Conservation (phyloP, 2,888 invertebrate species). For the Theodoxus fluviatilis region DNA sequence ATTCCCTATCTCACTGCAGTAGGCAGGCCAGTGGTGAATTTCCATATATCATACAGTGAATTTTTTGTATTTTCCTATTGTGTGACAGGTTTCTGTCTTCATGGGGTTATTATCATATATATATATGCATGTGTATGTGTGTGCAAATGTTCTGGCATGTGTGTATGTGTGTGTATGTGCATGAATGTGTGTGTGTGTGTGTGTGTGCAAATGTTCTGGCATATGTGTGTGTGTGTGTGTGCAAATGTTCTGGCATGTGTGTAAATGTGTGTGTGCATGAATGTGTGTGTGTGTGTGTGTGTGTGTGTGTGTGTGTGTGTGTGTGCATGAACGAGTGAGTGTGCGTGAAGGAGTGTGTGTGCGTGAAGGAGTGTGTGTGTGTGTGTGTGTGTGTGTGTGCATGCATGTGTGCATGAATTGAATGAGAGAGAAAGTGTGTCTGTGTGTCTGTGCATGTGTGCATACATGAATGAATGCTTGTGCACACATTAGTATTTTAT, state of each 20-base stretch:
- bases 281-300: neutral
- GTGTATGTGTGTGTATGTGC: conserved; percentile 23
- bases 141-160: conserved; percentile 13
- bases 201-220: neutral
- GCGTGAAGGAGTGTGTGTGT: conserved; percentile 2
- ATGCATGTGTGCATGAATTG: neutral
- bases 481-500: neutral
- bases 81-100: too few species aligned
- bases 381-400: neutral
- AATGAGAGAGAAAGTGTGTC: neutral
- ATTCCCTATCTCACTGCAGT: too few species aligned
- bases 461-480: neutral
- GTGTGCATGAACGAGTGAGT: neutral
- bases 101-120: too few species aligned
- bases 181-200: conserved; percentile 26
- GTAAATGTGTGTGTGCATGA: neutral
- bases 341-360: conserved; percentile 4
- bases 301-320: neutral
- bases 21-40: too few species aligned
- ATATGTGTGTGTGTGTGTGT: neutral
- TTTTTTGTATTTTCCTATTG: too few species aligned
- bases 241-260: neutral
- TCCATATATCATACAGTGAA: too few species aligned
- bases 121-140: conserved; percentile 23
- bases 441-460: conserved; percentile 1